These are phyloP conservation scores for Caenorhabditis zanzibari DNA, from an alignment of 2,888 invertebrate species.

Conservation along the genomic window DNA sequence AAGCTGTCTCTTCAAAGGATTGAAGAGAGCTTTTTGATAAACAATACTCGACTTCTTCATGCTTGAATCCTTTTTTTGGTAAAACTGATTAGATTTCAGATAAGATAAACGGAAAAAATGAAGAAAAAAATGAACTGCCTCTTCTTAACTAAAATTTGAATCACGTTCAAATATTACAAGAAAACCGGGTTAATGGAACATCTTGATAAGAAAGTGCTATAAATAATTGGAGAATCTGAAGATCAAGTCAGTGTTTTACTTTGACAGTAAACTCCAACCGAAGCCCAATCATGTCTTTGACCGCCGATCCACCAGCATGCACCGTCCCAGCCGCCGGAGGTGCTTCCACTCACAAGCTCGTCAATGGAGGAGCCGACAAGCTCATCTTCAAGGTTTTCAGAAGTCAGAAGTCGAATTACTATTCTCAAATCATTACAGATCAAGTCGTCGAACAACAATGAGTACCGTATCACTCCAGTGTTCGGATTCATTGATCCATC, in stretches of 20 bases:
- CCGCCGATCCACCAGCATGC: slow-evolving; percentile 70
- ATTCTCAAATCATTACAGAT: slow-evolving; percentile 46
- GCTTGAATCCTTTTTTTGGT: background rate
- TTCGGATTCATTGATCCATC: slow-evolving; percentile 74
- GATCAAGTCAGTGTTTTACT: background rate
- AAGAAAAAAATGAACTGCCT: background rate
- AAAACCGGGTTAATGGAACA: background rate
- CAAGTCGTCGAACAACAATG: slow-evolving; percentile 74
- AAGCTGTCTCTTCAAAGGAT: background rate
- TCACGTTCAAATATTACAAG: background rate
- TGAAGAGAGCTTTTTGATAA: background rate
- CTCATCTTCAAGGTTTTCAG: slow-evolving; percentile 44
- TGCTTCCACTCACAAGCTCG: slow-evolving; percentile 57
- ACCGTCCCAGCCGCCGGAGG: slow-evolving; percentile 71
- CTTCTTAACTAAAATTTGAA: too few relatives aligned
- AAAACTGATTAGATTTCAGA: slow-evolving; percentile 4
- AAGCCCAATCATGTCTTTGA: slow-evolving; percentile 63
- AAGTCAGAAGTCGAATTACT: background rate
- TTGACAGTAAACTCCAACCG: slow-evolving; percentile 22
- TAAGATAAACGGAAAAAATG: slow-evolving; percentile 8
- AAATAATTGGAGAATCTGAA: background rate
- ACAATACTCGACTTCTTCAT: background rate
- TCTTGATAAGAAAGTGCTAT: slow-evolving; percentile 25
- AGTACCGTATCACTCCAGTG: slow-evolving; percentile 74
- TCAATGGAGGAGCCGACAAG: slow-evolving; percentile 64